Evolutionary conservation across 2,888 invertebrate species (phyloP).

Genomic region (Trisateles emortualis): DNA sequence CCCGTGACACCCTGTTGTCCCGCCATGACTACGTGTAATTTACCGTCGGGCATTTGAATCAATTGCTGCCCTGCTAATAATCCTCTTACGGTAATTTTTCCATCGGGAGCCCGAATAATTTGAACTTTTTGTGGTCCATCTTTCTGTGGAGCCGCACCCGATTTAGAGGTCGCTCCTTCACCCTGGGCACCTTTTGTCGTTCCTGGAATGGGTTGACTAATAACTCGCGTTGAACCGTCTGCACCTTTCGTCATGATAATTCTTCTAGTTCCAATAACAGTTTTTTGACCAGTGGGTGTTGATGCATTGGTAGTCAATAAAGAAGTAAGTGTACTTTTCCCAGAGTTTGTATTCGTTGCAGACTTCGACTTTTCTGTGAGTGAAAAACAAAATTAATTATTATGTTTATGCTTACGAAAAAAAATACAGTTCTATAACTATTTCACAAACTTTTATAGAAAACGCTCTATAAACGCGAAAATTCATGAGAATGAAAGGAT

Average conservation of each 20-base stretch:
- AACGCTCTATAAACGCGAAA: too few species aligned
- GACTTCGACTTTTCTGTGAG: slow-evolving; percentile 72
- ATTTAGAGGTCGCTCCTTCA: slow-evolving; percentile 61
- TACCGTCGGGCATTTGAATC: slow-evolving; percentile 97
- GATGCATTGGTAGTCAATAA: slow-evolving; percentile 84
- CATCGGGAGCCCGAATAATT: slow-evolving; percentile 95
- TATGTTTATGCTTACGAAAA: too few species aligned
- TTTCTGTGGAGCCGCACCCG: slow-evolving; percentile 68
- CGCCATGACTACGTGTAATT: slow-evolving; percentile 93
- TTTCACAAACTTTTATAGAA: too few species aligned
- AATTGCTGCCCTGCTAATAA: slow-evolving; percentile 97
- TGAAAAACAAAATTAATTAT: slow-evolving; percentile 65
- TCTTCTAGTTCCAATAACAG: slow-evolving; percentile 88
- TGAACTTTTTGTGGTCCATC: slow-evolving; percentile 92
- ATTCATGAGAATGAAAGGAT: too few species aligned
- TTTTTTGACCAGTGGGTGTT: slow-evolving; percentile 88
- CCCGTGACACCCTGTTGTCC: slow-evolving; percentile 86
- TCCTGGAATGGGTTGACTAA: slow-evolving; percentile 86
- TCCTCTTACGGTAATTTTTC: slow-evolving; percentile 96
- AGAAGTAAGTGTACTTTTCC: slow-evolving; percentile 90
- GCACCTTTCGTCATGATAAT: slow-evolving; percentile 93
- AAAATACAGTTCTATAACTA: too few species aligned
- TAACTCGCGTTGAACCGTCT: slow-evolving; percentile 89
- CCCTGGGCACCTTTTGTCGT: slow-evolving; percentile 68
- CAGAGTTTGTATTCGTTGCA: slow-evolving; percentile 84